These are phyloP conservation scores for Eupithecia dodoneata DNA, from an alignment of 2,888 invertebrate genomes.

Conservation along the genomic window DNA sequence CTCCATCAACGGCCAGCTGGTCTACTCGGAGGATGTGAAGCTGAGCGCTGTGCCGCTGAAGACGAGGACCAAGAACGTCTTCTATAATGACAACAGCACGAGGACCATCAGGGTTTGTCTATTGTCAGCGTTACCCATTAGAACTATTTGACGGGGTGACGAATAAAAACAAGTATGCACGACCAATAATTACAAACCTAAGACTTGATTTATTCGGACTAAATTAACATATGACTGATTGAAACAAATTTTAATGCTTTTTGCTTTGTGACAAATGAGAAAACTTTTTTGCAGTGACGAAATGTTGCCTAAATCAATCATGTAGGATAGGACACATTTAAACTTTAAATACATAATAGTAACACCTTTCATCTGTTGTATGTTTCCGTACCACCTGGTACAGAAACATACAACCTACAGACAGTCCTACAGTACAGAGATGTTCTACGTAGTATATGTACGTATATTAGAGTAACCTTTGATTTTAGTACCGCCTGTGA, in stretches of 20 bases:
- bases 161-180: no score
- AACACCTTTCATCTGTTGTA: neutral
- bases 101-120: constrained; percentile 63
- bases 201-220: no score
- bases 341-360: neutral
- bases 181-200: no score
- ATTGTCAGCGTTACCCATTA: neutral
- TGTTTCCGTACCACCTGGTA: neutral
- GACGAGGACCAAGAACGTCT: constrained; percentile 68
- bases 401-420: no score
- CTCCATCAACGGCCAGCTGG: constrained; percentile 55
- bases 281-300: no score
- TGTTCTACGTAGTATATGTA: neutral
- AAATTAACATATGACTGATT: no score
- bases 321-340: neutral
- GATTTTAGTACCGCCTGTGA: neutral
- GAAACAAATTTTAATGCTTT: no score
- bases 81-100: constrained; percentile 60
- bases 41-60: constrained; percentile 60
- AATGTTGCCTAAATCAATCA: no score
- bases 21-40: constrained; percentile 63
- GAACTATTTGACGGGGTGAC: no score
- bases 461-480: neutral
- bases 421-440: no score
- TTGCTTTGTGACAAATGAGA: no score